These are phyloP conservation scores for Cassiopea xamachana DNA, from an alignment of 30 jellyfish, hydroid and myxozoan genomes.

Conservation along the genomic window DNA sequence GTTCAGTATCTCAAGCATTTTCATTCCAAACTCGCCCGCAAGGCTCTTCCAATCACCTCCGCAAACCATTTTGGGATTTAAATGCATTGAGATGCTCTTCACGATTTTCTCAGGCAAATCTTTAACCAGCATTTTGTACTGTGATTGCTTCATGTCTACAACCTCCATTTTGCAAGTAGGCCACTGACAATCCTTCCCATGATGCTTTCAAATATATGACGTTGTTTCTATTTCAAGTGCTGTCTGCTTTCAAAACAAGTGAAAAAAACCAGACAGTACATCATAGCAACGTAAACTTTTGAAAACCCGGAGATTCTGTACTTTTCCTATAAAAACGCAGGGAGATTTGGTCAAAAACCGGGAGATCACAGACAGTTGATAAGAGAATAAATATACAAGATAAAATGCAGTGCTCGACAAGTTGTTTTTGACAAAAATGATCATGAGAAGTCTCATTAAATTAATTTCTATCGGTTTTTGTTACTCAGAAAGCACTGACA, in stretches of 20 bases:
- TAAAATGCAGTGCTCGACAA: too few relatives aligned
- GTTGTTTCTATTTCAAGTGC: conserved; percentile 4
- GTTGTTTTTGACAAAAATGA: too few relatives aligned
- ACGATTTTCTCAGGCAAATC: conserved; percentile 56
- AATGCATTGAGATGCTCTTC: conserved; percentile 34
- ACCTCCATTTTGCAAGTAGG: neutral
- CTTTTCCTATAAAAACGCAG: too few relatives aligned
- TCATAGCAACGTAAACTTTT: too few relatives aligned
- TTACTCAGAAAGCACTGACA: too few relatives aligned
- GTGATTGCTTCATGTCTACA: neutral
- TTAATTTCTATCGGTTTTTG: too few relatives aligned
- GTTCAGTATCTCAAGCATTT: conserved; percentile 18
- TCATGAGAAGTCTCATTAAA: too few relatives aligned
- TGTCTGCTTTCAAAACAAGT: neutral
- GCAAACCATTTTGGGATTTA: conserved; percentile 69
- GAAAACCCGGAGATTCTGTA: too few relatives aligned
- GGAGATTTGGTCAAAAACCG: too few relatives aligned
- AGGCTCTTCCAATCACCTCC: conserved; percentile 69
- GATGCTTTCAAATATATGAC: conserved; percentile 33
- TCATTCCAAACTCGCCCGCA: conserved; percentile 72
- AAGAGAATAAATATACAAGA: too few relatives aligned
- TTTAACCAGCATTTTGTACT: conserved; percentile 17
- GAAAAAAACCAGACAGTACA: too few relatives aligned
- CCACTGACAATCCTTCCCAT: conserved; percentile 10
- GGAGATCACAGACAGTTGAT: too few relatives aligned